phyloP scores from a whole-genome alignment of 2,113 vertebrate genomes.

The Prunella himalayana region DNA sequence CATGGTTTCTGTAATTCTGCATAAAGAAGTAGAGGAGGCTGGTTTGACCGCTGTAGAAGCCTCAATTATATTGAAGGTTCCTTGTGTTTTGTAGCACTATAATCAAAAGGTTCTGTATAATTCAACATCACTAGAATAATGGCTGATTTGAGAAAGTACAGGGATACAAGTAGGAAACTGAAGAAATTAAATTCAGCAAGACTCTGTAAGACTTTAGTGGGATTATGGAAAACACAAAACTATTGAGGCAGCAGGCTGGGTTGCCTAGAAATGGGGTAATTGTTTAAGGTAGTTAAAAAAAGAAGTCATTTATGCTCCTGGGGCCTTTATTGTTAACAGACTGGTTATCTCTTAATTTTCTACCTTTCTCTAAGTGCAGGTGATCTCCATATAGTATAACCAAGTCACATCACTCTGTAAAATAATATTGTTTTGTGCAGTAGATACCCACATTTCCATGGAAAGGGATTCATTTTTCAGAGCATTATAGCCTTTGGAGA shows the following conservation, averaged over 20 bases:
- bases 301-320: not conserved
- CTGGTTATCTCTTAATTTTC: not conserved
- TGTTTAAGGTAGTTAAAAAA: not conserved
- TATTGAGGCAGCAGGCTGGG: not conserved
- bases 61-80: not conserved
- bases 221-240: constrained; percentile 7
- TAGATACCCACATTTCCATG: not conserved
- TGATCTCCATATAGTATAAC: not conserved
- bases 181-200: constrained; percentile 12
- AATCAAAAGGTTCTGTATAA: constrained; percentile 31
- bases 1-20: not conserved
- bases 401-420: not conserved
- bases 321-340: not conserved
- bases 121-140: constrained; percentile 26
- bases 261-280: constrained; percentile 13
- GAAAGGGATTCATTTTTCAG: not conserved
- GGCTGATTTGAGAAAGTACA: not conserved
- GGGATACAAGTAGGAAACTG: not conserved
- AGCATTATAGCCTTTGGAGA: constrained; percentile 11
- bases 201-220: not conserved
- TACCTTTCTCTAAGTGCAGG: not conserved
- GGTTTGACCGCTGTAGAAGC: not conserved
- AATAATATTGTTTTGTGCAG: not conserved
- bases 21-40: not conserved
- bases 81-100: not conserved